phyloP scores from a whole-genome alignment of 2,797 vertebrate genomes.

The Paratrypauchen microcephalus region DNA sequence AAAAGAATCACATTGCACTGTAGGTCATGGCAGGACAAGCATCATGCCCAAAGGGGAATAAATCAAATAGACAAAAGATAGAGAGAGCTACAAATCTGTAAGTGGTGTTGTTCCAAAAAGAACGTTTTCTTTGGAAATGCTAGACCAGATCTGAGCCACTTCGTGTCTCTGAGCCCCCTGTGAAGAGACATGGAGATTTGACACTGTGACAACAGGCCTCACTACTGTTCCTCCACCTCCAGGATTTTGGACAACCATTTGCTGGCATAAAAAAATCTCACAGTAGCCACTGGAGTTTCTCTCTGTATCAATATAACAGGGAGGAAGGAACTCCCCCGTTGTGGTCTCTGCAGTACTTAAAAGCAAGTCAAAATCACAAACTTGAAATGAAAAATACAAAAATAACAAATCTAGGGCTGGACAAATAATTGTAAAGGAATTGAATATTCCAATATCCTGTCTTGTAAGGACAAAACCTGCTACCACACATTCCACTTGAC shows the following conservation, averaged over 20 bases:
- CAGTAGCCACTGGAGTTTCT: constrained; percentile 56
- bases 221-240: constrained; percentile 1
- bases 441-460: not conserved
- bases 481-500: too few relatives aligned
- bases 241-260: constrained; percentile 6
- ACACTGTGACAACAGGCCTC: constrained; percentile 7
- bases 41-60: not conserved
- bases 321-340: constrained; percentile 68
- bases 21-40: constrained; percentile 7
- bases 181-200: constrained; percentile 12
- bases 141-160: not conserved
- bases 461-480: not conserved
- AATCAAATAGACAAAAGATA: not conserved
- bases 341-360: constrained; percentile 49
- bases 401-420: not conserved
- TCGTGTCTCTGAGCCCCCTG: not conserved
- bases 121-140: constrained; percentile 12
- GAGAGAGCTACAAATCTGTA: constrained; percentile 4
- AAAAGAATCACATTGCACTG: not conserved
- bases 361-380: constrained; percentile 45
- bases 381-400: constrained; percentile 18
- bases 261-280: constrained; percentile 13
- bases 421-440: not conserved
- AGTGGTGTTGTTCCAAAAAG: constrained; percentile 4
- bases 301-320: constrained; percentile 34